These are phyloP conservation scores for Scarus forsteni DNA, from an alignment of 2,797 vertebrate species.

Conservation along the genomic window DNA sequence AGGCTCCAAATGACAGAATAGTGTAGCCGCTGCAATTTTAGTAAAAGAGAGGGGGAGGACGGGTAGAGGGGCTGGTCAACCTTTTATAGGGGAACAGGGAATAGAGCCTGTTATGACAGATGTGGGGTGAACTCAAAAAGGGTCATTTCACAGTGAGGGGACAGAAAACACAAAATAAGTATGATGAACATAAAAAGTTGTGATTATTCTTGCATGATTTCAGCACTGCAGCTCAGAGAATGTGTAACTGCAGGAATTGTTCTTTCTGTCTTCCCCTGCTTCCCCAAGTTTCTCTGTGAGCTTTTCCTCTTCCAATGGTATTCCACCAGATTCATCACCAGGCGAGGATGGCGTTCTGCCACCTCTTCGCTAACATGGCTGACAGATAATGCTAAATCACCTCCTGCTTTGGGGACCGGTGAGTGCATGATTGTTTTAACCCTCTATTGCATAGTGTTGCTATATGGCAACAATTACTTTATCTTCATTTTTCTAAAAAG, in stretches of 20 bases:
- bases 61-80: constrained; percentile 36
- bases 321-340: constrained; percentile 62
- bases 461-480: too few relatives aligned
- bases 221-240: constrained; percentile 24
- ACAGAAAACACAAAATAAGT: constrained; percentile 40
- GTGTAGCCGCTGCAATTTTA: constrained; percentile 53
- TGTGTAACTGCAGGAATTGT: constrained; percentile 26
- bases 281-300: constrained; percentile 9
- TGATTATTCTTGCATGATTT: constrained; percentile 36
- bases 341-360: constrained; percentile 56
- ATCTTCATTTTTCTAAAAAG: too few relatives aligned
- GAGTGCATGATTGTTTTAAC: constrained; percentile 71
- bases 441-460: too few relatives aligned
- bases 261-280: neutral
- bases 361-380: constrained; percentile 56
- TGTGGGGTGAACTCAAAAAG: constrained; percentile 39
- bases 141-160: constrained; percentile 39
- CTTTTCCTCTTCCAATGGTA: constrained; percentile 53
- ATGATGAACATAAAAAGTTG: constrained; percentile 47
- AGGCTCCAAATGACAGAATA: constrained; percentile 57
- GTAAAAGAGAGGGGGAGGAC: constrained; percentile 32
- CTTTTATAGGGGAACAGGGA: constrained; percentile 42
- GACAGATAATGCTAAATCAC: constrained; percentile 75
- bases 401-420: constrained; percentile 64
- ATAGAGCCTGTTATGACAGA: constrained; percentile 48